Evolutionary conservation across 1,140 invertebrate genomes (phyloP).

Genomic region (Dysdera silvatica): DNA sequence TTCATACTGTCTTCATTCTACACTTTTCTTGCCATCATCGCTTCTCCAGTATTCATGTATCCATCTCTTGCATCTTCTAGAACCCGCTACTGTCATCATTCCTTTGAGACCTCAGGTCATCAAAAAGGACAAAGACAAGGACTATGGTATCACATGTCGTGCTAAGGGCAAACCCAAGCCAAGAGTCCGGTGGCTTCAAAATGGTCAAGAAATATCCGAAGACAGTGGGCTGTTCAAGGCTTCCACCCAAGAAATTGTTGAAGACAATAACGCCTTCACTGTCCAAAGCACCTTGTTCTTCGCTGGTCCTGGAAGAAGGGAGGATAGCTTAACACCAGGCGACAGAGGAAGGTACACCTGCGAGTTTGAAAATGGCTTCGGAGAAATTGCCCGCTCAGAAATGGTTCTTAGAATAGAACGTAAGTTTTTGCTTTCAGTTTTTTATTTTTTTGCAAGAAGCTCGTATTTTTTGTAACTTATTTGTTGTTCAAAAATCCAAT

Average conservation of each 20-base stretch:
- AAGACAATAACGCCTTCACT: conserved; percentile 60
- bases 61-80: conserved; percentile 38
- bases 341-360: conserved; percentile 82
- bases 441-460: no score
- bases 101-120: conserved; percentile 61
- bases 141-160: conserved; percentile 70
- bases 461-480: no score
- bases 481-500: no score
- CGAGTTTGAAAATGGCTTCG: conserved; percentile 80
- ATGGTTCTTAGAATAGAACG: conserved; percentile 81
- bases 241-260: conserved; percentile 63
- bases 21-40: no score
- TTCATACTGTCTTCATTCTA: no score
- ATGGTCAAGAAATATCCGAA: conserved; percentile 63
- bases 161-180: conserved; percentile 81
- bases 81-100: conserved; percentile 70
- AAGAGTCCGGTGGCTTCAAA: conserved; percentile 74
- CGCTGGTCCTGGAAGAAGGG: conserved; percentile 57
- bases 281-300: conserved; percentile 77
- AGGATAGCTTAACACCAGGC: conserved; percentile 48
- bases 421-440: conserved; percentile 56
- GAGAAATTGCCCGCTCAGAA: conserved; percentile 58
- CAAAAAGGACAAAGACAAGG: conserved; percentile 63
- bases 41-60: neutral
- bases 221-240: conserved; percentile 61